phyloP scores from a whole-genome alignment of 2,888 invertebrate genomes.

The Drosophila rubida region DNA sequence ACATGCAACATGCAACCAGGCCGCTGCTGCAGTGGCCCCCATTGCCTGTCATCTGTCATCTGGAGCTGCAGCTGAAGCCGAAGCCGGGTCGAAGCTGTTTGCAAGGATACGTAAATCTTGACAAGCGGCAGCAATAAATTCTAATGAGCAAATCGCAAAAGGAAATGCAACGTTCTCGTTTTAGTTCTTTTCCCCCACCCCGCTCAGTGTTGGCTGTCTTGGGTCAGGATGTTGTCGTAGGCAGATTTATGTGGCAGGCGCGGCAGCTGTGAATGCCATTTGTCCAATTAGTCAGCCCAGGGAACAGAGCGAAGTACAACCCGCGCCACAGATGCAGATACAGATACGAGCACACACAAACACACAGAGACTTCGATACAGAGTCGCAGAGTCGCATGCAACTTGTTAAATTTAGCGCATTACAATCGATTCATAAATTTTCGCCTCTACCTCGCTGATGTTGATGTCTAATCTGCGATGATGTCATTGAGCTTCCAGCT shows the following conservation, averaged over 20 bases:
- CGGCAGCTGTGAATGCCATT: constrained; percentile 78
- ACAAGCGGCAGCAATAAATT: constrained; percentile 81
- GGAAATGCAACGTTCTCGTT: constrained; percentile 69
- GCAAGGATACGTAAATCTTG: constrained; percentile 83
- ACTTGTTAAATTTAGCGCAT: constrained; percentile 78
- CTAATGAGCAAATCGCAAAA: constrained; percentile 78
- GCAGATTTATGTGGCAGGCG: constrained; percentile 65
- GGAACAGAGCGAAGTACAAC: constrained; percentile 14
- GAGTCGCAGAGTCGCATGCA: constrained; percentile 46
- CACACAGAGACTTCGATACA: background rate
- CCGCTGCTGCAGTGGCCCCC: constrained; percentile 33
- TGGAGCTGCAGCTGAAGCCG: constrained; percentile 32
- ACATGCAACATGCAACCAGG: constrained; percentile 33
- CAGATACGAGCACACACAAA: background rate
- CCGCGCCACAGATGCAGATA: constrained; percentile 1
- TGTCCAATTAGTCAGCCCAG: constrained; percentile 73
- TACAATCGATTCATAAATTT: constrained; percentile 75
- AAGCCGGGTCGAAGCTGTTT: constrained; percentile 5
- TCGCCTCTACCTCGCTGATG: constrained; percentile 47
- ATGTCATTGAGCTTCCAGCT: constrained; percentile 57
- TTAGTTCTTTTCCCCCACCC: background rate
- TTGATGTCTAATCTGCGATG: constrained; percentile 58
- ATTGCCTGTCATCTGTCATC: constrained; percentile 76
- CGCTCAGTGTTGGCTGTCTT: constrained; percentile 9
- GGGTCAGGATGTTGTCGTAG: constrained; percentile 70